Evolutionary conservation across 2,888 invertebrate genomes (phyloP).

Genomic region (Napeogenes inachia): DNA sequence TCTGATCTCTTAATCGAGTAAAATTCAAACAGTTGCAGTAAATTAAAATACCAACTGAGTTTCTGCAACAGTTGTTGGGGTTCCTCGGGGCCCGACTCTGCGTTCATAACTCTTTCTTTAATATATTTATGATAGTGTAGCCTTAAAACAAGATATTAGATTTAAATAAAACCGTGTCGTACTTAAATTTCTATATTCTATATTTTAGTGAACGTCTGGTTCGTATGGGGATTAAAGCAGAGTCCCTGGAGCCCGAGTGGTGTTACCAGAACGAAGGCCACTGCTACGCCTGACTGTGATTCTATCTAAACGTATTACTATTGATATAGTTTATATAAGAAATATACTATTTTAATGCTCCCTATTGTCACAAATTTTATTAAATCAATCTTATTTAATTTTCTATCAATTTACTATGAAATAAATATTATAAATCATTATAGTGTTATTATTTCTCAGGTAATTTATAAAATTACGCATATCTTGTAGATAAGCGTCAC

Average conservation of each 20-base stretch:
- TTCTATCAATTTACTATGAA: slow-evolving; percentile 1
- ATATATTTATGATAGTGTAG: too few species aligned
- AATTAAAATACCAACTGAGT: too few species aligned
- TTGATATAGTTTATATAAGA: neutral
- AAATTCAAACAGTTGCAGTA: too few species aligned
- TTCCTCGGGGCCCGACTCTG: too few species aligned
- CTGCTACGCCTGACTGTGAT: slow-evolving; percentile 63
- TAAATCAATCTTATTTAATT: neutral
- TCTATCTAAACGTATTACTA: neutral
- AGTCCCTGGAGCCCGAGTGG: slow-evolving; percentile 90
- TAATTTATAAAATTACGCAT: too few species aligned
- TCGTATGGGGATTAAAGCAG: slow-evolving; percentile 82
- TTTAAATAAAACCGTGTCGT: too few species aligned
- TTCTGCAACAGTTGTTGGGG: too few species aligned
- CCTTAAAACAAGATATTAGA: too few species aligned
- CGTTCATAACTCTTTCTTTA: too few species aligned
- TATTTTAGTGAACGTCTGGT: slow-evolving; percentile 82
- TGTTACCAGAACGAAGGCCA: slow-evolving; percentile 88
- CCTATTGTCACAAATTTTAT: slow-evolving; percentile 8
- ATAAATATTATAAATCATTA: neutral
- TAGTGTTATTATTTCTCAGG: too few species aligned
- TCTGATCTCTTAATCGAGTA: too few species aligned
- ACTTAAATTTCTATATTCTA: neutral
- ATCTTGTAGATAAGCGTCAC: too few species aligned
- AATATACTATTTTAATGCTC: neutral